phyloP scores from a whole-genome alignment of 2,888 invertebrate genomes.

The Patella depressa region DNA sequence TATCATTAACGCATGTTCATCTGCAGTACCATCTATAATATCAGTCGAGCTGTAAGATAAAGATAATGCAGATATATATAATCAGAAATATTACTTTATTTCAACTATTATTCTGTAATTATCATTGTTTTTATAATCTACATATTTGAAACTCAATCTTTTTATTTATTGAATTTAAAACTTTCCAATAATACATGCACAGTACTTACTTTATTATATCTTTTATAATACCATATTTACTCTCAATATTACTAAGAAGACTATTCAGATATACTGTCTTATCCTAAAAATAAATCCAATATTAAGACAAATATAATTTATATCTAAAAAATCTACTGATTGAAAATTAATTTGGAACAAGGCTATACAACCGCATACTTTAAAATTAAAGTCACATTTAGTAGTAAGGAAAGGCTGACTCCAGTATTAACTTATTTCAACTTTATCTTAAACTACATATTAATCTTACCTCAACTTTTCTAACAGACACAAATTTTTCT shows the following conservation, averaged over 20 bases:
- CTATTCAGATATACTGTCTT: slow-evolving; percentile 46
- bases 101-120: too few species aligned
- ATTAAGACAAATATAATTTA: not conserved
- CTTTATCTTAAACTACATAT: slow-evolving; percentile 10
- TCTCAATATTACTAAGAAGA: slow-evolving; percentile 41
- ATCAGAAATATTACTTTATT: too few species aligned
- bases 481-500: slow-evolving; percentile 35
- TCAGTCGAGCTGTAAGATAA: slow-evolving; percentile 50
- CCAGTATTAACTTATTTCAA: too few species aligned
- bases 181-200: not conserved
- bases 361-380: too few species aligned
- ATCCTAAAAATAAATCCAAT: slow-evolving; percentile 42
- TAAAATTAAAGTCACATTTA: too few species aligned
- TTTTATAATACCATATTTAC: slow-evolving; percentile 47
- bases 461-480: slow-evolving; percentile 15
- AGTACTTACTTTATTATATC: slow-evolving; percentile 58
- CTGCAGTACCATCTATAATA: slow-evolving; percentile 59
- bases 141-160: too few species aligned
- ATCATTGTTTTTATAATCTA: too few species aligned
- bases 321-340: too few species aligned
- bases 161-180: not conserved
- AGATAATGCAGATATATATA: not conserved
- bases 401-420: too few species aligned
- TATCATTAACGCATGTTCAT: slow-evolving; percentile 65
- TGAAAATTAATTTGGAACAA: too few species aligned